Evolutionary conservation across 2,888 invertebrate species (phyloP).

Genomic region (Aelia acuminata): DNA sequence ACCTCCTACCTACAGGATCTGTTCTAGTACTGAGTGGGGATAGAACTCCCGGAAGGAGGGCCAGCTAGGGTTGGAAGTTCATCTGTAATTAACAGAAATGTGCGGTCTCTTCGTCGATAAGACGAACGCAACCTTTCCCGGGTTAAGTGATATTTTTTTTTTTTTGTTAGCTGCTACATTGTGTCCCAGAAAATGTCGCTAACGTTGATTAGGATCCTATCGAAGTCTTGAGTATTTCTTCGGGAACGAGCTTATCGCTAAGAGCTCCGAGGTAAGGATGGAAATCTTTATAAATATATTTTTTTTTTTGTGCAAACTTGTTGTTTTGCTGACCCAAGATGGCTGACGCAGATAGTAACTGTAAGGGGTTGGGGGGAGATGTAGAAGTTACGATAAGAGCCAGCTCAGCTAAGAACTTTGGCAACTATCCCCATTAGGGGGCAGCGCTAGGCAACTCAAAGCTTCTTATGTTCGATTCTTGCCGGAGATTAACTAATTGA

Average conservation of each 20-base stretch:
- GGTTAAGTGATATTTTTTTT: no score
- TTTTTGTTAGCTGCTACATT: no score
- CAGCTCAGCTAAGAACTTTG: neutral
- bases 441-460: neutral
- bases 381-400: neutral
- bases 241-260: neutral
- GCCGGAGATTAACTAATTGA: neutral
- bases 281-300: no score
- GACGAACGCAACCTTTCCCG: no score
- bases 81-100: no score
- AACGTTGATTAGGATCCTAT: neutral
- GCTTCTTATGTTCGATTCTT: neutral
- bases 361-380: neutral
- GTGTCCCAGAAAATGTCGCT: neutral
- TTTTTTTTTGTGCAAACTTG: neutral
- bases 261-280: neutral
- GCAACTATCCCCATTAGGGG: slow-evolving; percentile 2
- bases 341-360: neutral
- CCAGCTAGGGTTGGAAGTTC: no score
- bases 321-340: slow-evolving; percentile 25
- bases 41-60: no score
- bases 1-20: no score
- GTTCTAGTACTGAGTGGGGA: no score
- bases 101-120: no score
- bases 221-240: neutral